Percentiles rank a stretch among this genome's conserved stretches.
These are phyloP conservation scores for Beaufortia kweichowensis DNA, from an alignment of 2,113 vertebrate species.

Conservation along the genomic window DNA sequence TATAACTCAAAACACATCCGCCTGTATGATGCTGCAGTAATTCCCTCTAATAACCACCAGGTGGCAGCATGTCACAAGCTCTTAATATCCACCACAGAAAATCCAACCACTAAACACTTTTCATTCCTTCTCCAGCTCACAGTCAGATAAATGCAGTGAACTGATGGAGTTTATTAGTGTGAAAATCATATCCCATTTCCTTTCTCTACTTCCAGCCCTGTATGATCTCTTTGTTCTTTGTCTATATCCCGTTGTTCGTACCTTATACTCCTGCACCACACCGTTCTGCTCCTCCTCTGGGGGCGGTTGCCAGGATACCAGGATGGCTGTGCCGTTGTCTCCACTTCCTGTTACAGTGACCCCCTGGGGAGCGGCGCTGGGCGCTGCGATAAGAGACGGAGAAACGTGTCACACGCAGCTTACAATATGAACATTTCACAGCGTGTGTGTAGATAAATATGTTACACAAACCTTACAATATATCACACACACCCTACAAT, in stretches of 20 bases:
- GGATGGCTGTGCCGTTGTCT: conserved; percentile 89
- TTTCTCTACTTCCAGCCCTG: conserved; percentile 38
- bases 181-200: not conserved
- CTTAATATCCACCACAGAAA: conserved; percentile 48
- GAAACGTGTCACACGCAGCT: not conserved
- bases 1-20: conserved; percentile 6
- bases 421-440: not conserved
- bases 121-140: conserved; percentile 8
- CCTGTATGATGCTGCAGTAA: not conserved
- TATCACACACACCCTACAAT: too few relatives aligned
- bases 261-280: conserved; percentile 97
- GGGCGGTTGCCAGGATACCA: conserved; percentile 95
- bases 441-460: not conserved
- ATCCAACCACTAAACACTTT: not conserved
- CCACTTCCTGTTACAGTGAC: conserved; percentile 92
- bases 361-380: conserved; percentile 90
- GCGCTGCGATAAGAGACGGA: conserved; percentile 76
- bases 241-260: conserved; percentile 65
- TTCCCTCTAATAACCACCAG: conserved; percentile 73
- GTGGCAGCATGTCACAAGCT: conserved; percentile 81
- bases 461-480: conserved; percentile 4
- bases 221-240: conserved; percentile 50
- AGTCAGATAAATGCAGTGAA: conserved; percentile 14
- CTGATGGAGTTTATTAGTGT: not conserved
- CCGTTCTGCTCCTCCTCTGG: conserved; percentile 93